A percentile compares a stretch with the other conserved stretches of the same genome.
Evolutionary conservation across 2,113 vertebrate species (phyloP).

Genomic region (Ursus arctos): DNA sequence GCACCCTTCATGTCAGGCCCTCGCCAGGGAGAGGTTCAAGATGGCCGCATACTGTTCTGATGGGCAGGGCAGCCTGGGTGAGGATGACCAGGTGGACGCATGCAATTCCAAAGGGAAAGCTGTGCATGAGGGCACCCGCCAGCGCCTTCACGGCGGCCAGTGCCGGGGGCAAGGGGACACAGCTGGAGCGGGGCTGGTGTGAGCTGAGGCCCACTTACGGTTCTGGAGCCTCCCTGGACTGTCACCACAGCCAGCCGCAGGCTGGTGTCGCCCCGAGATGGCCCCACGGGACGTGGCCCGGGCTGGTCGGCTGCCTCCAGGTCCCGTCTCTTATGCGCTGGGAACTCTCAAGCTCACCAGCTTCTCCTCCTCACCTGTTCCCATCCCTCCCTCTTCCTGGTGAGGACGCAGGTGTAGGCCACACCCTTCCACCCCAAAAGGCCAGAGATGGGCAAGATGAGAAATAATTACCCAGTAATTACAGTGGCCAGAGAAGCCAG

Average conservation of each 20-base stretch:
- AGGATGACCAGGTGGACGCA: fast-evolving
- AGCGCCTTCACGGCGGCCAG: fast-evolving
- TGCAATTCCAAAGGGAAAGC: not conserved
- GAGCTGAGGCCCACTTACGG: not conserved
- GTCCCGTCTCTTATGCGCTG: too few relatives aligned
- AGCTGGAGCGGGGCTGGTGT: fast-evolving
- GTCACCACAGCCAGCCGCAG: not conserved
- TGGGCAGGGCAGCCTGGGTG: fast-evolving
- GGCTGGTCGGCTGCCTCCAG: too few relatives aligned
- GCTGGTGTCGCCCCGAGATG: not conserved
- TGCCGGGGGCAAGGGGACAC: not conserved
- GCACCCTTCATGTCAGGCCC: not conserved
- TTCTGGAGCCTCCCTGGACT: not conserved
- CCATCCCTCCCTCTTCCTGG: not conserved
- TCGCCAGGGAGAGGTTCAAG: not conserved
- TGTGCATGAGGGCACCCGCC: fast-evolving
- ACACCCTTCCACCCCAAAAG: not conserved
- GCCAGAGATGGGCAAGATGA: not conserved
- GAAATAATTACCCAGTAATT: not conserved
- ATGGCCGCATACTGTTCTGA: not conserved
- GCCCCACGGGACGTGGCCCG: not conserved
- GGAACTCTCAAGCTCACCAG: not conserved
- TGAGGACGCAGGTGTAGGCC: not conserved
- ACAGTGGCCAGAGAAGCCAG: not conserved
- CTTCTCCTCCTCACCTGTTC: not conserved